Evolutionary conservation across 2,113 vertebrate genomes (phyloP).

Genomic region (Arizona elegans): DNA sequence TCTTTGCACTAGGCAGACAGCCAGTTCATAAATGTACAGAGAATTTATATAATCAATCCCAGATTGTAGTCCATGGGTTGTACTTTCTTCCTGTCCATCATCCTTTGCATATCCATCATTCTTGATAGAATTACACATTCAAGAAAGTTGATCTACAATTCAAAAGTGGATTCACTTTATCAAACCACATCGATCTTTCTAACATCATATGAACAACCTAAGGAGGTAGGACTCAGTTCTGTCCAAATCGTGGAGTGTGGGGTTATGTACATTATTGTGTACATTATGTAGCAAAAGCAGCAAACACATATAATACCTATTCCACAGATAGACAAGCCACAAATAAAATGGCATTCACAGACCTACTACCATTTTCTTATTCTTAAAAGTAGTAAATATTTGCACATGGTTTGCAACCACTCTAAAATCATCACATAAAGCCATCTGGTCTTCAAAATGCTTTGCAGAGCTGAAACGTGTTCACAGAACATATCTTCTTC

Average conservation of each 20-base stretch:
- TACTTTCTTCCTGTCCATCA: background rate
- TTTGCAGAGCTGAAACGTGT: background rate
- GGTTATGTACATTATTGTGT: background rate
- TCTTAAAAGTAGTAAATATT: background rate
- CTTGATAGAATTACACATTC: background rate
- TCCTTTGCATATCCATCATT: background rate
- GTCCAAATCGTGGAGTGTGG: background rate
- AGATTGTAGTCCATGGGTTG: background rate
- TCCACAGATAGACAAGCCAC: background rate
- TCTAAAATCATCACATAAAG: background rate
- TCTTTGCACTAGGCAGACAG: background rate
- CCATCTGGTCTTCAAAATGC: background rate
- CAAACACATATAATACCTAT: background rate
- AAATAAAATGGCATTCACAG: background rate
- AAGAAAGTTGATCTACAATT: background rate
- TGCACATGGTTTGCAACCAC: background rate
- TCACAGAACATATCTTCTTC: background rate
- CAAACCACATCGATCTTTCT: background rate
- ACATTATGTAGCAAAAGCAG: background rate
- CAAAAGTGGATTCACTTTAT: background rate
- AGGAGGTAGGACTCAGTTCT: background rate
- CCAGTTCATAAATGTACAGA: background rate
- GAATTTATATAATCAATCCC: background rate
- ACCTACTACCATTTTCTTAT: background rate
- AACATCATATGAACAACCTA: background rate